Evolutionary conservation across 64 coral and sea anemone species (phyloP).

Genomic region (Dendronephthya gigantea): DNA sequence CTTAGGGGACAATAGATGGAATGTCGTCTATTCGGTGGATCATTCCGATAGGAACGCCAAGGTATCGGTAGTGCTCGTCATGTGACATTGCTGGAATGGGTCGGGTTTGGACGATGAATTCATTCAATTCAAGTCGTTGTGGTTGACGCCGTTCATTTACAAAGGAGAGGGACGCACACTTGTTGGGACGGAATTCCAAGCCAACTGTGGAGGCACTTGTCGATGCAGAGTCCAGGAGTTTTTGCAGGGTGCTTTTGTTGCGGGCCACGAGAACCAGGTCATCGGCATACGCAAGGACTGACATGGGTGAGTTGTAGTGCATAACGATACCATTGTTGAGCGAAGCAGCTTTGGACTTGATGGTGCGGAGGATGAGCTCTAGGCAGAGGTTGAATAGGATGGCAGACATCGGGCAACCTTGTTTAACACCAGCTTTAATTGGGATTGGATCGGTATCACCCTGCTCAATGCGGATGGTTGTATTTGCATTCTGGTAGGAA

Average conservation of each 20-base stretch:
- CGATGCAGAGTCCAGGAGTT: not conserved
- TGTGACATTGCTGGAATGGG: not conserved
- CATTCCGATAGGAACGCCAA: not conserved
- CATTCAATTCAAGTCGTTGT: not conserved
- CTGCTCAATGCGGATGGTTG: not conserved
- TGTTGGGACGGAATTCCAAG: not conserved
- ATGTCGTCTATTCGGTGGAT: not conserved
- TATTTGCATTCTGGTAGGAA: not conserved
- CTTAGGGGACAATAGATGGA: not conserved
- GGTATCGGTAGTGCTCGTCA: not conserved
- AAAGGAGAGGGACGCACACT: not conserved
- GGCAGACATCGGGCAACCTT: not conserved
- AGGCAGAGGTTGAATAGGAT: not conserved
- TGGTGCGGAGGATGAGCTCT: not conserved
- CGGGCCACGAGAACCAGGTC: not conserved
- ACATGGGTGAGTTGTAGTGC: not conserved
- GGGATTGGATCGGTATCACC: not conserved
- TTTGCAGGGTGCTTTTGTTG: not conserved
- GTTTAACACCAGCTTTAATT: not conserved
- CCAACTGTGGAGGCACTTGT: not conserved
- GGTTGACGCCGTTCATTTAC: not conserved
- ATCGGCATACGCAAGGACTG: not conserved
- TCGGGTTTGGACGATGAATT: not conserved
- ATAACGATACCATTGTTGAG: not conserved
- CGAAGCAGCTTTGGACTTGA: not conserved